Evolutionary conservation across 1,140 invertebrate species (phyloP), one percentile per base, ranked within the genome.

Genomic region (Papilio glaucus): DNA sequence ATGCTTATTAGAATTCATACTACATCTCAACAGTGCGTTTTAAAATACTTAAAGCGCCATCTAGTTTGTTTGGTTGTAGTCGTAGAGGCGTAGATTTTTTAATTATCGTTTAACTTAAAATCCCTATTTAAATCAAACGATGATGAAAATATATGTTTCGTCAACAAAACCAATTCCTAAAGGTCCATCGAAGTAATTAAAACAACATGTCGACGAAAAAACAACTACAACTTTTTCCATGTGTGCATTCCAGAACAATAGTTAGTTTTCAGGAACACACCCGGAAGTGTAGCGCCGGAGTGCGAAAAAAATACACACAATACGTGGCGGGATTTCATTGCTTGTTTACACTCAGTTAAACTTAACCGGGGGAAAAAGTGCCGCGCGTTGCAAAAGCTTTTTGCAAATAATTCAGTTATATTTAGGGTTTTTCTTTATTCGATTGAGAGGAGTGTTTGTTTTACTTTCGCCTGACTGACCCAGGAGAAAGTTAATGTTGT

Each of bases 351-450:
- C 49, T 53, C 49, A 53, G 49, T 53, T 53, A 53, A 53, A 53
- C 49, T 53, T 53, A 53, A 53, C 49, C 49, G 49, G 21, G 18
- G 49, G 18, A 49, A 49, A 53, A 49, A 49, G 49, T 53, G 49
- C 18, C 49, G 49, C 18, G 49, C 21, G 21, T 53, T 33, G 29
- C 29, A 33, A 33, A 33, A 33, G 18, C 21, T 53, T 18, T 18
- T 53, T 24, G 8, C 4, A 10, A 24, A 53, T 53, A 53, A 53
- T 53, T 53, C 49, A 53, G 9, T 53, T 53, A 18, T 33, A 33
- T 33, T 53, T 4, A 24, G 24, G 18, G 18, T 53, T 24, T 53
- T 24, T 53, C 12, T 24, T 53, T 53, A 13, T 41, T 41, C 8
- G 49, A 12, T 24, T 49, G 21, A 12, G 15, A 45, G 5, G 15